A percentile compares a stretch with the other conserved stretches of the same genome.
phyloP scores from a whole-genome alignment of 2,888 invertebrate species.

The Cataglyphis altisquamis region DNA sequence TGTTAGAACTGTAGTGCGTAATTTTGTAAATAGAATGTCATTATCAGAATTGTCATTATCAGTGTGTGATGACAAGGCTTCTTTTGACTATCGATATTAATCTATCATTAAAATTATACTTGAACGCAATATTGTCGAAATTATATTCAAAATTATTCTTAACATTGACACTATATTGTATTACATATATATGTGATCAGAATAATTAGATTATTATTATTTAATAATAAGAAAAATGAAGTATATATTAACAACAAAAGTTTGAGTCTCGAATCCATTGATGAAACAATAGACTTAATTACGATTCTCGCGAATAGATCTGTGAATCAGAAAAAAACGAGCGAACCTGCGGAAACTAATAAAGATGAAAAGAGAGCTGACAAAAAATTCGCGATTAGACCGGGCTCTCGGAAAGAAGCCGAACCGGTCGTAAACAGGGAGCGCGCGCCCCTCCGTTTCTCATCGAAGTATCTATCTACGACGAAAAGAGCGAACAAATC shows the following conservation, averaged over 20 bases:
- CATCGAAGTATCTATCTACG: conserved; percentile 63
- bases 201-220: not conserved
- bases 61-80: not conserved
- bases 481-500: conserved; percentile 42
- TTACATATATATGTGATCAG: not conserved
- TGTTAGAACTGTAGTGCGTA: not conserved
- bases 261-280: not conserved
- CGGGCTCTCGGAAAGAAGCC: conserved; percentile 77
- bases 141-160: not conserved
- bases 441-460: conserved; percentile 36
- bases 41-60: conserved; percentile 20
- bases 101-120: not conserved
- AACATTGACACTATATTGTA: not conserved
- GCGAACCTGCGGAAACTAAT: conserved; percentile 44
- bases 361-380: conserved; percentile 49
- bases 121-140: not conserved
- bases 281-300: not conserved
- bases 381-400: conserved; percentile 71
- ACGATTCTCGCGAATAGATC: not conserved
- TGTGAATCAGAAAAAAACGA: not conserved
- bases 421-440: conserved; percentile 80
- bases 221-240: not conserved
- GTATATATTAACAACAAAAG: not conserved
- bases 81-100: not conserved
- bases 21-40: not conserved